Percentiles rank a stretch among this genome's conserved stretches.
phyloP scores from a whole-genome alignment of 1,140 invertebrate species.

The Stegodyphus dumicola region DNA sequence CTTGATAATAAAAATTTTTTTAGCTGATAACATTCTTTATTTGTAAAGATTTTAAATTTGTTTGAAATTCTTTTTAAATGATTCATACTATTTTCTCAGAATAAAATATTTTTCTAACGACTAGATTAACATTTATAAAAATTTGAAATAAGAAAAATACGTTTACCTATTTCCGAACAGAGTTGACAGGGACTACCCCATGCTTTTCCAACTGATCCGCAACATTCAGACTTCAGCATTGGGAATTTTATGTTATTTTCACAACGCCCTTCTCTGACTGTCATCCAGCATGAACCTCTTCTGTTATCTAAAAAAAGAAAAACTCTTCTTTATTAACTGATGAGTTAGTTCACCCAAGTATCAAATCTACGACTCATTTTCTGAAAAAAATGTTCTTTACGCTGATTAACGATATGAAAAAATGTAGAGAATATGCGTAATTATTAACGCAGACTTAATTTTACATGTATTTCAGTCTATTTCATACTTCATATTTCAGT shows the following conservation, averaged over 20 bases:
- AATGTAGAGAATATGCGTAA: too few relatives aligned
- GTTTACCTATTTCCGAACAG: constrained; percentile 70
- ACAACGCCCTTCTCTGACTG: constrained; percentile 81
- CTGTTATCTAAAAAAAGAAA: constrained; percentile 77
- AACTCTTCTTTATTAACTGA: background rate
- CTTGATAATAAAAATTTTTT: too few relatives aligned
- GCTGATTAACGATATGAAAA: background rate
- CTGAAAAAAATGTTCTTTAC: background rate
- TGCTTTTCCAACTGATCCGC: constrained; percentile 87
- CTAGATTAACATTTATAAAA: too few relatives aligned
- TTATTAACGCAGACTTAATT: too few relatives aligned
- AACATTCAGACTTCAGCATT: constrained; percentile 84
- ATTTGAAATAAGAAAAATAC: background rate
- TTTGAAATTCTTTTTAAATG: too few relatives aligned
- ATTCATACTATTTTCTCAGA: too few relatives aligned
- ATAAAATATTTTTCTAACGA: too few relatives aligned
- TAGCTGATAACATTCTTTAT: too few relatives aligned
- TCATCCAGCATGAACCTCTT: constrained; percentile 87
- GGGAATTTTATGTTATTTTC: constrained; percentile 81
- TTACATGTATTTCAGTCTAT: too few relatives aligned
- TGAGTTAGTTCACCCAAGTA: too few relatives aligned
- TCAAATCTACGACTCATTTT: background rate
- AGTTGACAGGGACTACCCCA: constrained; percentile 90
- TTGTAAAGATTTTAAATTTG: too few relatives aligned
- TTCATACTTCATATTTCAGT: too few relatives aligned